Evolutionary conservation across 2,797 vertebrate species (phyloP).

Genomic region (Danionella dracula): DNA sequence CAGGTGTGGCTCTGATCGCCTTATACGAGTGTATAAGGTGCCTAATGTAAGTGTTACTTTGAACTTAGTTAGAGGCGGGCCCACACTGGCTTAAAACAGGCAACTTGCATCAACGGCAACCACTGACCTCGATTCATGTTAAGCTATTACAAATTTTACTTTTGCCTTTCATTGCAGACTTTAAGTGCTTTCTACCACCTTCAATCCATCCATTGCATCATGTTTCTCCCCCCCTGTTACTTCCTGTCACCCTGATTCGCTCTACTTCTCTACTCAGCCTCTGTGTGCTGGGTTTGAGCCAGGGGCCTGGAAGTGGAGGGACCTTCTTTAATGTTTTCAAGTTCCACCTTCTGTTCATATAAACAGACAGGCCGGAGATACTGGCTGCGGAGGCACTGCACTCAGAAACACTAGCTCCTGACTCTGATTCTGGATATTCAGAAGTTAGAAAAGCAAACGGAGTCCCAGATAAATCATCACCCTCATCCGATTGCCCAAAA

Average conservation of each 20-base stretch:
- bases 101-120: too few species aligned
- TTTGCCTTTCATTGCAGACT: too few species aligned
- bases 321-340: background rate
- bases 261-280: constrained; percentile 50
- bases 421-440: constrained; percentile 49
- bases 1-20: too few species aligned
- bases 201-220: background rate
- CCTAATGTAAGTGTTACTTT: too few species aligned
- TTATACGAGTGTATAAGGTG: too few species aligned
- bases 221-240: background rate
- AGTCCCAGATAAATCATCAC: background rate
- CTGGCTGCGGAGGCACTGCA: constrained; percentile 51
- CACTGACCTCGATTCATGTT: too few species aligned
- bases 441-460: constrained; percentile 66
- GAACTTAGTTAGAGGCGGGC: too few species aligned
- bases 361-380: constrained; percentile 25
- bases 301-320: constrained; percentile 48
- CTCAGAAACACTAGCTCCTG: constrained; percentile 56
- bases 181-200: too few species aligned
- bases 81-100: too few species aligned
- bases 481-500: background rate
- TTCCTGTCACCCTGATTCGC: constrained; percentile 35
- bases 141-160: too few species aligned
- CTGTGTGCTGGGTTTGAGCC: constrained; percentile 58
- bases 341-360: constrained; percentile 23